Evolutionary conservation across 2,113 vertebrate species (phyloP), one percentile per base, ranked within the genome.

Genomic region (Psittacula cyanocephala): DNA sequence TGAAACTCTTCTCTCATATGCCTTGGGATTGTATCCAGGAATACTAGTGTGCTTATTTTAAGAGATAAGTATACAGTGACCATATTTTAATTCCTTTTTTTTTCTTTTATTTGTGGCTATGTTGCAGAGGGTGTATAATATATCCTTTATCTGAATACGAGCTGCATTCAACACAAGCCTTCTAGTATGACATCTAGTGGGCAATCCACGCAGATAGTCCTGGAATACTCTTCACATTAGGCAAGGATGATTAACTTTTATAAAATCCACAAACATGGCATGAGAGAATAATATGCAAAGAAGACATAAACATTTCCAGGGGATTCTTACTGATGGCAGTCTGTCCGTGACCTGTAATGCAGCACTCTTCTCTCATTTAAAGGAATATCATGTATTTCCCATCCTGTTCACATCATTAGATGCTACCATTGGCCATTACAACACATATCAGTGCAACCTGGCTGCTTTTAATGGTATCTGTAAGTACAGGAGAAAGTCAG

Each of bases 381-480:
- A 59, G 85, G 65, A 96, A 31, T 83, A 89, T 80, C 87, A 89
- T 74, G 49, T 89, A 84, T 86, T 96, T 95, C 75, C 91, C 65
- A 82, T 92, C 93, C 81, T 85, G 78, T 79, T 96, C 92, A 83
- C 92, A 68, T 86, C 33, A 70, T 96, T 96, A 88, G 86, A 33
- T 68, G 81, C 67, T 86, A 85, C 95, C 71, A 33, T 50, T 25
- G 2, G 5, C 86, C 84, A 80, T 92, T 83, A 94, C 82, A 93
- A 60, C 77, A 64, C 83, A 46, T 89, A 96, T 96, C 92, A 93
- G 93, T 97, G 94, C 94, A 96, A 93, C 67, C 81, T 94, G 95
- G 84, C 33, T 95, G 95, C 28, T 88, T 97, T 96, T 97, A 95
- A 97, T 96, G 80, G 62, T 25, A 74, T 81, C 94, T 89, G 92